Evolutionary conservation across 1,140 invertebrate genomes (phyloP).

Genomic region (Rhizoglyphus robini): DNA sequence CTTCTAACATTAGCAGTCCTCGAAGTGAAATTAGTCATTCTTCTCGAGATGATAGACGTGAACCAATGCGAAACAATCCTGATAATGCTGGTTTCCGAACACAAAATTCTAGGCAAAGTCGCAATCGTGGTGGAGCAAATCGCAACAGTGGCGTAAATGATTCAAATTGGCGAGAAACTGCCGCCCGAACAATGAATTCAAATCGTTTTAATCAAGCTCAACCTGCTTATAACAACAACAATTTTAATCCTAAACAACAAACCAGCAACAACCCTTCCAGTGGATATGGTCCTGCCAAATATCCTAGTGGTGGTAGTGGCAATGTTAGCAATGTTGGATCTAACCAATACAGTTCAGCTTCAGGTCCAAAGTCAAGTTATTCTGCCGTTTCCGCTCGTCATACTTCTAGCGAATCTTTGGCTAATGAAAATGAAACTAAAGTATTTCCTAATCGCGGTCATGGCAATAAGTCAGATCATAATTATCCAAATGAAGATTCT

Average conservation of each 20-base stretch:
- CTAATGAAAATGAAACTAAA: not conserved
- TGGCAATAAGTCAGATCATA: not conserved
- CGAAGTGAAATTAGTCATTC: conserved; percentile 3
- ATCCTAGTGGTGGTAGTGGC: not conserved
- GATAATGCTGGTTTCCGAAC: conserved; percentile 7
- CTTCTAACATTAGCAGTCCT: conserved; percentile 1
- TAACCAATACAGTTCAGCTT: not conserved
- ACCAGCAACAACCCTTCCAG: not conserved
- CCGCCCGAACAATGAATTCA: not conserved
- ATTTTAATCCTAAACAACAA: not conserved
- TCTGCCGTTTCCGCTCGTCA: not conserved
- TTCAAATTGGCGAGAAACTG: not conserved
- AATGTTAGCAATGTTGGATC: not conserved
- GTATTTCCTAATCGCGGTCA: not conserved
- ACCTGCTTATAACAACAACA: not conserved
- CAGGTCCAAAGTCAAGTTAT: not conserved
- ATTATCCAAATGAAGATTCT: not conserved
- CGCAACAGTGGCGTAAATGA: not conserved
- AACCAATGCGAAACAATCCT: not conserved
- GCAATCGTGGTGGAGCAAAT: not conserved
- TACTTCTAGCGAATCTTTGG: not conserved
- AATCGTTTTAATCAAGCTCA: not conserved
- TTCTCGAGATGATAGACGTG: not conserved
- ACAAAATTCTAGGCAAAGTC: not conserved
- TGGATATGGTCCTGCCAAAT: not conserved